Base-by-base conservation (phyloP, 2,113 vertebrate genomes). In the Cyphomyrus discorhynchus region DNA sequence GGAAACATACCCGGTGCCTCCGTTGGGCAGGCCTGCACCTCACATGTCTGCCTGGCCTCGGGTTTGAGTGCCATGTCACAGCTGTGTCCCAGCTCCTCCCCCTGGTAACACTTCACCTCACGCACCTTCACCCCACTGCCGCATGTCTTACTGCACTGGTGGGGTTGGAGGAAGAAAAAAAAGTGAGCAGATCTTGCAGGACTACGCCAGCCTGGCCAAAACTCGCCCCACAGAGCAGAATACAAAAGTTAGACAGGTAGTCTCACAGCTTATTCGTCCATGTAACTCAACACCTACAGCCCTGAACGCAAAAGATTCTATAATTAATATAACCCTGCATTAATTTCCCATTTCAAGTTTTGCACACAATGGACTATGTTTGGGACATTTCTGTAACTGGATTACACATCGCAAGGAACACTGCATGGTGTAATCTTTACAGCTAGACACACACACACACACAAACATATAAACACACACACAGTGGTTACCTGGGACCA, bases 121-220 rank as follows among this genome's bases (percentile, higher is more conserved):
- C 96, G 95, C 46, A 97, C 95, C 4, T 95, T 95, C 89, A 97
- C 91, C 0, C 97, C 96, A 24, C 94, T 94, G 35, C 96, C 96
- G 7, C 97, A 98, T 0, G 97, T 97, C 94, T 98, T 97, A 93
- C 96, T 97, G 95, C 97, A 97, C 97, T 97, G 94, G 91, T 15
- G 46, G 62, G 45, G 21, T 21, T 13, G 31, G 19, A 3, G 53
- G 2, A n/a, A 35, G 17, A 4, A 56, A 8, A 89, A 24, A n/a
- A 27, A 27, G 50, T 53, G 6, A 21, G 13, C 85, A 46, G 17
- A 83, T 8, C 31, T 24, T 7, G 3, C 80, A 83, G 45, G 39
- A 21, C 42, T 5, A 4, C 0, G 6, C 17, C 31, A 45, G 80
- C 80, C 21, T 10, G 42, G 8, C 21, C 35, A 83, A 42, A 46